Evolutionary conservation across 2,888 invertebrate genomes (phyloP), one percentile per base, ranked within the genome.

Genomic region (Drosophila algonquin): DNA sequence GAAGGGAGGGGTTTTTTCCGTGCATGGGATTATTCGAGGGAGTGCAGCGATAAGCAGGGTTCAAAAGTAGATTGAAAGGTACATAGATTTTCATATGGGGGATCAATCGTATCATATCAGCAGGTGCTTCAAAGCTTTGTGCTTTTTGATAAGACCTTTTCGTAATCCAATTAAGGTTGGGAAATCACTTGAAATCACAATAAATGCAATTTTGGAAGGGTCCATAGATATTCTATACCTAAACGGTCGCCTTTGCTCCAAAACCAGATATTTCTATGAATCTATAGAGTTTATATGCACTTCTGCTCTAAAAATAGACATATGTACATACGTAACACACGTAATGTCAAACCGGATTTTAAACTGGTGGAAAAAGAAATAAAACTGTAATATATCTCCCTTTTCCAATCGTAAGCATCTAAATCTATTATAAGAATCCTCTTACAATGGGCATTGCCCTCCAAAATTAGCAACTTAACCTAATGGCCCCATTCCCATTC

Each of bases 401-500:
- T 14, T 14, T 40, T 14, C 40, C 6, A 40, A 6, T 2, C 40
- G 7, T 40, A 7, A 1, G 40, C 7, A 40, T 40, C 14, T 14
- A 14, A 40, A 14, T 51, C 6, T 51, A 30, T 30, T 21, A 40
- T 53, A 35, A 52, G 10, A 12, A 35, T 35, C 1, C 12, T 35
- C 1, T 35, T 5, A 3, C 14, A 14, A 12, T 35, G 12, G 35
- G 12, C 12, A 35, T 45, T 52, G 53, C 47, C 14, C 40, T 53
- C 30, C n/a, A 53, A 48, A 63, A 63, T 53, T 32, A 40, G 53
- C 64, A 16, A 65, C 63, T 60, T 47, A 60, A 14, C 64, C 64
- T 53, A 30, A 24, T 64, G 64, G 53, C 64, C 65, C 50, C 67
- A 67, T 50, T 65, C 50, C 14, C 40, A n/a, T 7, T n/a, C 2